Base-by-base conservation (phyloP, 1,140 invertebrate genomes). In the Eupristina koningsbergeri region DNA sequence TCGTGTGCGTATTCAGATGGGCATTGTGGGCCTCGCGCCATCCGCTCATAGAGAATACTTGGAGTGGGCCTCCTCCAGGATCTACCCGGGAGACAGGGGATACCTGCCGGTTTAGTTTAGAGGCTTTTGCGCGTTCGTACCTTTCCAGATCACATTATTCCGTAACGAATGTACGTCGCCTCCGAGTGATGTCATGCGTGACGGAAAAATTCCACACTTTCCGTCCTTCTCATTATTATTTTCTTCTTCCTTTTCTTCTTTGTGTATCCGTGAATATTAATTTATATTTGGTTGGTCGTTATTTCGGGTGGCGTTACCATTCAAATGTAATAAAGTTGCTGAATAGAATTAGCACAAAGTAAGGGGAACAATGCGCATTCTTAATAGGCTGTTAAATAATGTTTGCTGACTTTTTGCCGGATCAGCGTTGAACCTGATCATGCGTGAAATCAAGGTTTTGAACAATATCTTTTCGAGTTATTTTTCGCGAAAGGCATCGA, bases 1-100 rank as follows among this genome's bases (percentile, higher is more conserved):
- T n/a, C n/a, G 9, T 50, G 61, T 41, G 71, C 76, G 39, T 82
- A 82, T 82, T 82, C 76, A 82, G 58, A 75, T 64, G 71, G 26
- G 41, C 53, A 81, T 81, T 75, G 76, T 67, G 31, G 29, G 31
- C 74, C 45, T 41, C 0, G 36, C 31, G 22, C 8, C 74, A 83
- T 77, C 63, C 34, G 77, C 69, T 83, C 63, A 39, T 67, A 63
- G 81, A 77, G 61, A 82, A 63, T 81, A 58, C 26, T 34, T 67
- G 26, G 73, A 76, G 80, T 75, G 53, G 13, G 45, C 19, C 71
- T 63, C 41, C 22, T n/a, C 50, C 15, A 36, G 50, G 53, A n/a
- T n/a, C n/a, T 45, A 34, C 53, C 39, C 64, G 61, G 64, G 75
- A 47, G 53, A 63, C 39, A 64, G 1, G 8, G n/a, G 19, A 81